A percentile compares a stretch with the other conserved stretches of the same genome.
These are phyloP conservation scores for Chaenogobius annularis DNA, from an alignment of 2,113 vertebrate species.

Conservation along the genomic window DNA sequence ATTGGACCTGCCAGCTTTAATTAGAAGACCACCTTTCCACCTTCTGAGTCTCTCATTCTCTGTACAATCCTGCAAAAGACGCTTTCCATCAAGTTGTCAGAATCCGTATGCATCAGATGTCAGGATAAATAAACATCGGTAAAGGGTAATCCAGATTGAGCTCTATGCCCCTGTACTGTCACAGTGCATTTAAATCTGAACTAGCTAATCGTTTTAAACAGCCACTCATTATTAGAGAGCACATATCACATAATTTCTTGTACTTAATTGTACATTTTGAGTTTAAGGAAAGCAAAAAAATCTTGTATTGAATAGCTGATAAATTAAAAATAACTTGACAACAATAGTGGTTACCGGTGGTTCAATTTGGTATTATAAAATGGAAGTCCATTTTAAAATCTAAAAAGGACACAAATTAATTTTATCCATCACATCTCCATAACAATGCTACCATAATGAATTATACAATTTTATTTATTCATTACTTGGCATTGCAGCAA, in stretches of 20 bases:
- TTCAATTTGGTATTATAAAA: no score
- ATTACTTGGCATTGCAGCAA: no score
- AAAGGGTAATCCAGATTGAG: neutral
- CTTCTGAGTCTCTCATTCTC: slow-evolving; percentile 20
- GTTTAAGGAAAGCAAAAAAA: neutral
- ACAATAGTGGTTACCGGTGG: no score
- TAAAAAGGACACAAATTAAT: no score
- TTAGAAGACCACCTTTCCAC: slow-evolving; percentile 47
- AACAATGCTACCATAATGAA: no score
- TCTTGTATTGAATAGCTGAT: neutral
- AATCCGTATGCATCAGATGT: slow-evolving; percentile 12
- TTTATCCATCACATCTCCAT: no score
- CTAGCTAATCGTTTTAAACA: neutral
- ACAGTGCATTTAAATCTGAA: slow-evolving; percentile 11
- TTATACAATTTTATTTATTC: no score
- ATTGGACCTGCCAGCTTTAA: slow-evolving; percentile 65
- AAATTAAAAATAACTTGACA: no score
- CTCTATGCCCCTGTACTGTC: slow-evolving; percentile 1
- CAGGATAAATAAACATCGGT: slow-evolving; percentile 19
- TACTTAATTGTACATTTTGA: neutral
- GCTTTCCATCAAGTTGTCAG: slow-evolving; percentile 47
- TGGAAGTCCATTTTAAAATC: no score
- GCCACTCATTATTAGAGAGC: neutral
- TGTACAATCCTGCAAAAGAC: slow-evolving; percentile 34
- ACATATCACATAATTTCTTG: neutral